Evolutionary conservation across 1,140 invertebrate genomes (phyloP), one percentile per base, ranked within the genome.

Genomic region (Pachypeltis micranthus): DNA sequence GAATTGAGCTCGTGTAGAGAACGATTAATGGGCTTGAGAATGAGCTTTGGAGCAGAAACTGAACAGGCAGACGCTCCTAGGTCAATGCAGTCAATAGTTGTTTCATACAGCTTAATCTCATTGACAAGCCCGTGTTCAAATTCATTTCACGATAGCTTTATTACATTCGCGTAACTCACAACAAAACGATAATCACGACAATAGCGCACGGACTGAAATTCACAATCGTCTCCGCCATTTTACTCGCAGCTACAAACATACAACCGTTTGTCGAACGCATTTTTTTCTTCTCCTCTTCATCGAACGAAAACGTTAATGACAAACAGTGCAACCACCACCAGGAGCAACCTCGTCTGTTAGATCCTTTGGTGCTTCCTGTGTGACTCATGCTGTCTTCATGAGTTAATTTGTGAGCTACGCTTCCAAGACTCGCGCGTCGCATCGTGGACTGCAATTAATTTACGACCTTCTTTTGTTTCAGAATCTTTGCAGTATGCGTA

Each of bases 401-500:
- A 47, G 23, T 58, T 44, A 10, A 28, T 29, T 25, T 24, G 25
- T 10, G n/a, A 44, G 39, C 44, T 55, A 31, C 14, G 51, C 14
- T 27, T 64, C 2, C 47, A 62, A 60, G 44, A 59, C 27, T 62
- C 59, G 24, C 26, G 3, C n/a, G n/a, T n/a, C n/a, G n/a, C n/a
- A n/a, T n/a, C n/a, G n/a, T n/a, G n/a, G n/a, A n/a, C n/a, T n/a
- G n/a, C n/a, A n/a, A n/a, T n/a, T n/a, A n/a, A n/a, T n/a, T n/a
- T n/a, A n/a, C n/a, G n/a, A 59, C 31, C 58, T 58, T 65, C 63
- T 59, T 57, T 63, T 68, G 14, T 70, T 69, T 64, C 61, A 73
- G 71, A 69, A 63, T 60, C 61, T 70, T 34, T 73, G 72, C 61
- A 66, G 70, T 12, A 61, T 69, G 1, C 68, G 66, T 16, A 70